These are phyloP conservation scores for Lophochroa leadbeateri DNA, from an alignment of 2,113 vertebrate genomes.

Conservation along the genomic window DNA sequence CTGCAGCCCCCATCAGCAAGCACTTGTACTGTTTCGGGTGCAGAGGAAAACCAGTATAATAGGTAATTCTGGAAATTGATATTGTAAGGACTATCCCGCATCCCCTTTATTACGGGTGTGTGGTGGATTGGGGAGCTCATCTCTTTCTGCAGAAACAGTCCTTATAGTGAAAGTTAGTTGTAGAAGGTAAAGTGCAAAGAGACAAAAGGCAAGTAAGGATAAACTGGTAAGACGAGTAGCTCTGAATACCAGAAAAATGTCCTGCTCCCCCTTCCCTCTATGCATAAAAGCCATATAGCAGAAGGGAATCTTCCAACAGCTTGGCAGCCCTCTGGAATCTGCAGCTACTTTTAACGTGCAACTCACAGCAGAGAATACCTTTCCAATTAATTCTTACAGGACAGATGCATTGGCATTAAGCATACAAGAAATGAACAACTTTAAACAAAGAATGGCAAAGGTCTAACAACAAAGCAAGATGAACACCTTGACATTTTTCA, in stretches of 20 bases:
- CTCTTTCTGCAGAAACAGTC: background rate
- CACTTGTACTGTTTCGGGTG: background rate
- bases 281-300: background rate
- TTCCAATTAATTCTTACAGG: background rate
- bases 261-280: background rate
- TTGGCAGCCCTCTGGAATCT: background rate
- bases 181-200: background rate
- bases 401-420: background rate
- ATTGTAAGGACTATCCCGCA: background rate
- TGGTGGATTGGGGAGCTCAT: background rate
- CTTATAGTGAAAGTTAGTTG: background rate
- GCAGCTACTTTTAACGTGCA: background rate
- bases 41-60: background rate
- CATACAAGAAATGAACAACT: background rate
- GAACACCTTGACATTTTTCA: background rate
- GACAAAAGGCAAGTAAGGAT: background rate
- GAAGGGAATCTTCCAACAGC: background rate
- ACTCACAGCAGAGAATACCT: background rate
- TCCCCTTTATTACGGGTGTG: background rate
- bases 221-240: background rate
- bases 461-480: background rate
- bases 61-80: background rate
- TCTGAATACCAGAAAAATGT: rapidly evolving
- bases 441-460: background rate
- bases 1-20: background rate